A percentile compares a stretch with the other conserved stretches of the same genome.
Conservation (phyloP, 2,888 invertebrate species). For the Mesorhabditis spiculigera region DNA sequence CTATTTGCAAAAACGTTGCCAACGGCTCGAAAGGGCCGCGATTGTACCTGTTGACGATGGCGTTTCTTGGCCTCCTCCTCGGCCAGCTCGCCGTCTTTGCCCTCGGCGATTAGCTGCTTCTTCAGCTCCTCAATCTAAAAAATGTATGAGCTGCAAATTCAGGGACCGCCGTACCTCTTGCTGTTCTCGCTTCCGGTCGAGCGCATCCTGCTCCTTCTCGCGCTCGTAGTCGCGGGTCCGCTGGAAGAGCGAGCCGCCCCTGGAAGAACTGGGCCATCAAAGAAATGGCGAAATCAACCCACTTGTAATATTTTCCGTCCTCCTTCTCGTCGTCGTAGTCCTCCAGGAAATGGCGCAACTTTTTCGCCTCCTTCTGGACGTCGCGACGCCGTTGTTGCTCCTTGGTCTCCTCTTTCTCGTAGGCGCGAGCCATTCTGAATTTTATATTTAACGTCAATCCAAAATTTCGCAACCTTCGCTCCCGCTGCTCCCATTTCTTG, state of each 20-base stretch:
- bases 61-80: conserved; percentile 43
- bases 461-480: conserved; percentile 59
- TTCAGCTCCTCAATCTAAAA: conserved; percentile 74
- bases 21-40: neutral
- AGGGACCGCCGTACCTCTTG: conserved; percentile 6
- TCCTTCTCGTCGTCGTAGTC: conserved; percentile 98
- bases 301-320: conserved; percentile 93
- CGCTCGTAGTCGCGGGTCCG: conserved; percentile 88
- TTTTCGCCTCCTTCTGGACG: conserved; percentile 75
- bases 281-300: conserved; percentile 49
- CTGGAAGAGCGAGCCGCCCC: conserved; percentile 81
- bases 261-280: conserved; percentile 49
- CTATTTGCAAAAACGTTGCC: too few relatives aligned
- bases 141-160: neutral
- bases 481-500: conserved; percentile 79
- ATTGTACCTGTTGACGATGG: conserved; percentile 22
- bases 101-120: conserved; percentile 59
- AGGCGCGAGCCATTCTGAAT: conserved; percentile 75
- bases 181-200: conserved; percentile 18
- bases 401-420: conserved; percentile 67
- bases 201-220: conserved; percentile 75
- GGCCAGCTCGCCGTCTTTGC: conserved; percentile 34
- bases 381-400: conserved; percentile 68
- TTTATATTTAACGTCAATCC: neutral
- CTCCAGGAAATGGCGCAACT: conserved; percentile 93